These are phyloP conservation scores for Tetheella fluctuosa DNA, from an alignment of 2,888 invertebrate genomes.

Conservation along the genomic window DNA sequence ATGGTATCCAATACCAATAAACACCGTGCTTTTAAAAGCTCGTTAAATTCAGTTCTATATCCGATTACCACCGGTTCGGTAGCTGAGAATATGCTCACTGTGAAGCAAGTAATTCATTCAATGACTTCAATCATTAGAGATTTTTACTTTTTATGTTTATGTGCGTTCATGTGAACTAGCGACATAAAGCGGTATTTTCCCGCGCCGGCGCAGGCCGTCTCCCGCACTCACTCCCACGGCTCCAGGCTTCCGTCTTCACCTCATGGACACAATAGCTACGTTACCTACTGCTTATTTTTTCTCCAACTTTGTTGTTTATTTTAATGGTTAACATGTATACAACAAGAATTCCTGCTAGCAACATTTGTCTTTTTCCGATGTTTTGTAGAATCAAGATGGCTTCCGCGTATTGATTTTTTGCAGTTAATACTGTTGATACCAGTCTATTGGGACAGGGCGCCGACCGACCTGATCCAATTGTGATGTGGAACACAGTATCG, in stretches of 20 bases:
- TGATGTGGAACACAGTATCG: slow-evolving; percentile 48
- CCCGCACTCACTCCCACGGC: slow-evolving; percentile 70
- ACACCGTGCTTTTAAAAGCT: slow-evolving; percentile 40
- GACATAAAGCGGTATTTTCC: slow-evolving; percentile 63
- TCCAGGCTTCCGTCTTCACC: slow-evolving; percentile 69
- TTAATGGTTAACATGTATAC: slow-evolving; percentile 65
- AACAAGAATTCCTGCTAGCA: slow-evolving; percentile 74
- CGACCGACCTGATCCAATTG: slow-evolving; percentile 59
- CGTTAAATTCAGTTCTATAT: slow-evolving; percentile 40
- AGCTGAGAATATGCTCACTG: slow-evolving; percentile 18
- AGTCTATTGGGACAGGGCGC: slow-evolving; percentile 51
- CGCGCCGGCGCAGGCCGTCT: slow-evolving; percentile 63
- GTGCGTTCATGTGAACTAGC: slow-evolving; percentile 57
- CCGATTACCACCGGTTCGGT: slow-evolving; percentile 5
- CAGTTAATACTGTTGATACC: slow-evolving; percentile 46
- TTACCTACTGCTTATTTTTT: slow-evolving; percentile 75
- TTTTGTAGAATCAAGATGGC: slow-evolving; percentile 63
- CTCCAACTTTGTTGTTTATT: slow-evolving; percentile 66
- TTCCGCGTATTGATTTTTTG: slow-evolving; percentile 71
- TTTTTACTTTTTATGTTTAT: slow-evolving; percentile 33
- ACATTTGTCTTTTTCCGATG: slow-evolving; percentile 68
- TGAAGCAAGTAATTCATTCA: slow-evolving; percentile 8
- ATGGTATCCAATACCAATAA: slow-evolving; percentile 49
- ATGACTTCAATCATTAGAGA: slow-evolving; percentile 38
- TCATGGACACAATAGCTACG: slow-evolving; percentile 70